phyloP scores from a whole-genome alignment of 2,113 vertebrate genomes.

The Acrocephalus kingi region DNA sequence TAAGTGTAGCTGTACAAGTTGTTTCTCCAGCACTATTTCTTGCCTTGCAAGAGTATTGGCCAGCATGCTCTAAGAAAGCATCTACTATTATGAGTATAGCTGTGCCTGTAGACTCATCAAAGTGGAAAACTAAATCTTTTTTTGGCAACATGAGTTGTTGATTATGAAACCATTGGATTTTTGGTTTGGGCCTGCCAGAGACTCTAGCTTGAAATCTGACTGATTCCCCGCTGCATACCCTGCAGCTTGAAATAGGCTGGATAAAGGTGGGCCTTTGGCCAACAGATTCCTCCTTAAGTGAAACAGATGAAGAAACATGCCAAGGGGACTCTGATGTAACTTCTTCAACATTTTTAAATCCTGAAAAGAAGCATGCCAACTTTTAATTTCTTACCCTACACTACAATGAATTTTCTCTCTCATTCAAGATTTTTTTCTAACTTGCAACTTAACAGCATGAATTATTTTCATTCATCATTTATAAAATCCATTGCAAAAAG shows the following conservation, averaged over 20 bases:
- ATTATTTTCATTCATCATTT: slow-evolving; percentile 1
- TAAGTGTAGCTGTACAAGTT: slow-evolving; percentile 81
- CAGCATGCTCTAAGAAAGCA: slow-evolving; percentile 88
- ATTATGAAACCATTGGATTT: slow-evolving; percentile 90
- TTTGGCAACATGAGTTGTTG: slow-evolving; percentile 80
- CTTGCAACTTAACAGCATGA: background rate
- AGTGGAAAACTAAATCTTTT: slow-evolving; percentile 90
- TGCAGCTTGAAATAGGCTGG: slow-evolving; percentile 86
- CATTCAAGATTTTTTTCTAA: background rate
- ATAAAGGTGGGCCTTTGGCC: slow-evolving; percentile 89
- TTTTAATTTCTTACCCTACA: slow-evolving; percentile 75
- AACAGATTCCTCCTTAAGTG: slow-evolving; percentile 83
- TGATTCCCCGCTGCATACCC: slow-evolving; percentile 85
- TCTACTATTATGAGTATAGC: slow-evolving; percentile 93
- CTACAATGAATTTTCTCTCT: slow-evolving; percentile 30
- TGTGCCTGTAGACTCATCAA: slow-evolving; percentile 87
- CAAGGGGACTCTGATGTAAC: slow-evolving; percentile 74
- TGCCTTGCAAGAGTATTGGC: slow-evolving; percentile 89
- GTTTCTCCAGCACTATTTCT: slow-evolving; percentile 84
- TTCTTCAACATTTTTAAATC: slow-evolving; percentile 80
- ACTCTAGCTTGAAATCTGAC: slow-evolving; percentile 89
- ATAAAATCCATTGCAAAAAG: slow-evolving; percentile 20
- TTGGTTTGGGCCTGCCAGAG: slow-evolving; percentile 83
- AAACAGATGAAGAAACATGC: slow-evolving; percentile 80
- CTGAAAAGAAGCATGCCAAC: slow-evolving; percentile 91